Evolutionary conservation across 2,888 invertebrate species (phyloP), one percentile per base, ranked within the genome.

Genomic region (Dicroscelio sp.): DNA sequence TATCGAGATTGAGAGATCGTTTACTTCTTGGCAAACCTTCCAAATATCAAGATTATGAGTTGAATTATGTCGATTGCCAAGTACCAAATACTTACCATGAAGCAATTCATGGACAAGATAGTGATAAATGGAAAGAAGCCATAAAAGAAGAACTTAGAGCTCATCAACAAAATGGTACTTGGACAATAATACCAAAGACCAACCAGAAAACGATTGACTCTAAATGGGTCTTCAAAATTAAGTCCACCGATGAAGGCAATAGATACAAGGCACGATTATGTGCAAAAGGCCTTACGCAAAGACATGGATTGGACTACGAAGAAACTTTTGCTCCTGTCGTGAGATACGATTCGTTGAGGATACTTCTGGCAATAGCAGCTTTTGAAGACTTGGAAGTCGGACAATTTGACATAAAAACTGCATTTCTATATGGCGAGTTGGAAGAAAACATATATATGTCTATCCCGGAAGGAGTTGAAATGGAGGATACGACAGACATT

Each of bases 121-220:
- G 8, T 1, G 25, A 31, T 0, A 27, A 76, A 25, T 88, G 82
- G 82, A 1, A 48, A 17, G 5, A 75, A 20, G 88, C 82, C 6
- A 83, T 88, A 1, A 17, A 33, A 23, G 58, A 71, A 38, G 88
- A 88, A 31, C 69, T 83, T 0, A 8, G n/a, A 10, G 63, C 88
- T 5, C 75, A 88, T 33, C 2, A 71, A 10, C 10, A 35, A 8
- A 88, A 88, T 31, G 38, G 31, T 4, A 84, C 84, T 0, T 93
- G 93, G 92, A 48, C 73, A 0, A 38, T 93, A 4, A 90, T 93
- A 14, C 43, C 55, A 27, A 58, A 25, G 6, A 17, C 8, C 25
- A 30, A 60, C 27, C 25, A 31, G 27, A 12, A 25, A 17, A 43
- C 48, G 6, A n/a, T 87, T 0, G 80, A 87, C 38, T 87, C 76